Base-by-base conservation (phyloP, 2,113 vertebrate genomes). In the Rutilus rutilus region DNA sequence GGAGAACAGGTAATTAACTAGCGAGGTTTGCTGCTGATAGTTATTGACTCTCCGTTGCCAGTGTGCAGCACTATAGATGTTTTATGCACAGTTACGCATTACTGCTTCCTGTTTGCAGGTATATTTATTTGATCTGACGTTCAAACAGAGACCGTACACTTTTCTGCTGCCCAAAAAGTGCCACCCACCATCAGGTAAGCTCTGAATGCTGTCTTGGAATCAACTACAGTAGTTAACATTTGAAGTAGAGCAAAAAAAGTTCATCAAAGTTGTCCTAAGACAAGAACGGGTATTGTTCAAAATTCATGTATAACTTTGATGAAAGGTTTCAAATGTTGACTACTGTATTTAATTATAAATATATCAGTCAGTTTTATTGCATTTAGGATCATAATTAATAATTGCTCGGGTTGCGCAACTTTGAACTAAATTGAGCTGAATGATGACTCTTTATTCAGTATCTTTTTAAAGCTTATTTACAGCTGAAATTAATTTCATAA, bases 61-160 rank as follows among this genome's bases (percentile, higher is more conserved):
- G 36, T 84, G 6, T 62, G 75, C 25, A 64, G 19, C 2, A 17
- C 11, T 7, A 12, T 82, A 50, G 23, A 14, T 86, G 71, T 65
- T 27, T 17, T 45, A 75, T 27, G 6, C 10, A 6, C 36, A 39
- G 19, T 42, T 23, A 73, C 36, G 0, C 78, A 39, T 17, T 17
- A 6, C 2, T 77, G 57, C 10, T 86, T 33, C 82, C 1, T 81
- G 25, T 65, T 82, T 91, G 1, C 83, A 99, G 98, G 98, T 99
- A 67, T 99, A 99, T 93, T 93, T 99, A 91, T 99, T 99, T 93
- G 98, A 99, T 89, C 88, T 99, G 92, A 98, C 97, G 0, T 98
- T 97, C 86, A 99, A 98, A 90, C 97, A 99, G 90, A 95, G 94
- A 90, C 97, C 97, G 0, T 99, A 99, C 88, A 98, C 97, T 10